Base-by-base conservation (phyloP, 2,797 vertebrate genomes). In the Sebastes cheni region DNA sequence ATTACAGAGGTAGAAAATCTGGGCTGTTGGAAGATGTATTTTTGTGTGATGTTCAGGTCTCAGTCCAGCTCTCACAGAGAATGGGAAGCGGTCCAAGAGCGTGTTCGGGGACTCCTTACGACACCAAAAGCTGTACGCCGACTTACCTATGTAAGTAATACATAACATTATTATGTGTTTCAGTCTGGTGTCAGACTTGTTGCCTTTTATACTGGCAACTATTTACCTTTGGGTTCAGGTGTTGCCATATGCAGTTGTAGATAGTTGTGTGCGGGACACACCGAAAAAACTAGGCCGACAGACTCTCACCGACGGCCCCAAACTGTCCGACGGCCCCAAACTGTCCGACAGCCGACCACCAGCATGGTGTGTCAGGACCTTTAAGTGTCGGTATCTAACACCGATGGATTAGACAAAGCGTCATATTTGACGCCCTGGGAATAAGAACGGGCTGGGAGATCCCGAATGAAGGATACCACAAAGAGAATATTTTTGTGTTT, bases 41-140 rank as follows among this genome's bases (percentile, higher is more conserved):
- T 14, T 14, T 27, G 1, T 69, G 2, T 81, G 23, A n/a, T 67
- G 30, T 66, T 20, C 81, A 96, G 96, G 67, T 93, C 88, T 62
- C 72, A 61, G 8, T 89, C 88, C 52, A 76, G 68, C 50, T 87
- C 89, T 56, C 83, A 87, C 68, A 84, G 86, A 74, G 83, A 81
- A 2, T 96, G 96, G 96, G 95, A 97, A 67, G 94, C 93, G 68
- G 95, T 97, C 86, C 95, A 97, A 0, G 92, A 95, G 64, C 94
- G 96, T 8, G 93, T 97, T 12, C 89, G 91, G 6, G 89, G 87
- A 74, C 96, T 97, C 14, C 92, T 97, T 27, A 95, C 88, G 0
- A 94, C 96, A 46, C 94, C 95, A 14, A 94, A 91, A 82, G 96
- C 96, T n/a, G 85, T 93, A 8, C 91, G 88, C 13, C 86, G 94